Conservation (phyloP, 2,888 invertebrate genomes). For the Clostera curtula region DNA sequence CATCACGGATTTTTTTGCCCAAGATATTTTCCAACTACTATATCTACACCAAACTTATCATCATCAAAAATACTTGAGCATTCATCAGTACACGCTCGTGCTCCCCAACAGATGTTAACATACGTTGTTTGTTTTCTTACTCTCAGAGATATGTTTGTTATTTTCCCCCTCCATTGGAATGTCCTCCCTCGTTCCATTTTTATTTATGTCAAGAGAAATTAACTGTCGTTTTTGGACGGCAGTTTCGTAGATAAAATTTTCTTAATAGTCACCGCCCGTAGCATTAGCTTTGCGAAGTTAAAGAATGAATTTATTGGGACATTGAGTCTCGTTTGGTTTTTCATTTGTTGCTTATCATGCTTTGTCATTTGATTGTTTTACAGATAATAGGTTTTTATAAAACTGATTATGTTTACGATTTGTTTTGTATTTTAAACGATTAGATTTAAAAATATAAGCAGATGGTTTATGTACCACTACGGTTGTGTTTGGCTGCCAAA, state of each 20-base stretch:
- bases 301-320: slow-evolving; percentile 7
- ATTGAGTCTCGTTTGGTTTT: slow-evolving; percentile 6
- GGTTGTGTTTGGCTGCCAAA: too few species aligned
- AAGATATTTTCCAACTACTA: not conserved
- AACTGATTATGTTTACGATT: too few species aligned
- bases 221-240: slow-evolving; percentile 49
- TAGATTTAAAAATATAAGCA: too few species aligned
- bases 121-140: slow-evolving; percentile 72
- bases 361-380: not conserved
- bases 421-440: too few species aligned
- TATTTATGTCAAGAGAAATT: slow-evolving; percentile 71
- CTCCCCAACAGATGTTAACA: slow-evolving; percentile 70
- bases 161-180: slow-evolving; percentile 46
- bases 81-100: slow-evolving; percentile 53
- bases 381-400: not conserved
- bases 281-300: slow-evolving; percentile 27
- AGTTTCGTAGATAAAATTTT: slow-evolving; percentile 49
- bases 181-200: slow-evolving; percentile 49
- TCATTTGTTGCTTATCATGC: slow-evolving; percentile 2
- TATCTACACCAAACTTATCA: slow-evolving; percentile 10
- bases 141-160: slow-evolving; percentile 71
- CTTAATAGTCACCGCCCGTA: slow-evolving; percentile 41
- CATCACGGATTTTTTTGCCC: not conserved
- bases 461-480: too few species aligned
- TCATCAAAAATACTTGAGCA: slow-evolving; percentile 26